Conservation (phyloP, 2,888 invertebrate species). For the Drosophila multiciliata region DNA sequence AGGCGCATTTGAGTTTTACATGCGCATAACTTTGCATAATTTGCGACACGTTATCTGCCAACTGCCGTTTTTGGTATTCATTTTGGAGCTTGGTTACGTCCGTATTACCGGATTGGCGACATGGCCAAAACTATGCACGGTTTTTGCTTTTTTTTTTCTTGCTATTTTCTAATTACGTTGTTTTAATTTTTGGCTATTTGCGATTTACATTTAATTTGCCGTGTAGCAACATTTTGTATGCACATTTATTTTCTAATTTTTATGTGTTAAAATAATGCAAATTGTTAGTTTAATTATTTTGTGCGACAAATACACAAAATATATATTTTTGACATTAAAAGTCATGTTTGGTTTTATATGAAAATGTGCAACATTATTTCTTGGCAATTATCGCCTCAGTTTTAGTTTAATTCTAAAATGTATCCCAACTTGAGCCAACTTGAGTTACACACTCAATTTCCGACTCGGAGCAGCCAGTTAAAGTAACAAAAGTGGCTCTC, state of each 20-base stretch:
- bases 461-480: not conserved
- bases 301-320: not conserved
- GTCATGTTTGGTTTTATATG: not conserved
- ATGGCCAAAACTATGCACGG: conserved; percentile 22
- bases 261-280: conserved; percentile 48
- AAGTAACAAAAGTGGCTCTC: conserved; percentile 38
- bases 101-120: conserved; percentile 25
- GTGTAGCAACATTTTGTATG: conserved; percentile 9
- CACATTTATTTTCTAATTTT: conserved; percentile 23
- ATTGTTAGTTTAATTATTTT: conserved; percentile 29
- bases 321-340: conserved; percentile 2
- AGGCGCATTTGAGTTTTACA: conserved; percentile 59
- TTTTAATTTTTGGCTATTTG: conserved; percentile 48
- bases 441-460: conserved; percentile 10
- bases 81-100: conserved; percentile 17
- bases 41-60: conserved; percentile 59
- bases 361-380: conserved; percentile 11
- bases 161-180: conserved; percentile 66
- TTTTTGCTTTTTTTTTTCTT: not conserved
- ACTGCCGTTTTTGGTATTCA: conserved; percentile 30
- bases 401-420: not conserved
- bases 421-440: not conserved
- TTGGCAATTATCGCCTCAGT: conserved; percentile 2
- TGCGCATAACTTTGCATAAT: conserved; percentile 77
- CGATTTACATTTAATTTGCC: conserved; percentile 57